Base-by-base conservation (phyloP, 1,140 invertebrate genomes). In the Pygmarrhopalites habei region DNA sequence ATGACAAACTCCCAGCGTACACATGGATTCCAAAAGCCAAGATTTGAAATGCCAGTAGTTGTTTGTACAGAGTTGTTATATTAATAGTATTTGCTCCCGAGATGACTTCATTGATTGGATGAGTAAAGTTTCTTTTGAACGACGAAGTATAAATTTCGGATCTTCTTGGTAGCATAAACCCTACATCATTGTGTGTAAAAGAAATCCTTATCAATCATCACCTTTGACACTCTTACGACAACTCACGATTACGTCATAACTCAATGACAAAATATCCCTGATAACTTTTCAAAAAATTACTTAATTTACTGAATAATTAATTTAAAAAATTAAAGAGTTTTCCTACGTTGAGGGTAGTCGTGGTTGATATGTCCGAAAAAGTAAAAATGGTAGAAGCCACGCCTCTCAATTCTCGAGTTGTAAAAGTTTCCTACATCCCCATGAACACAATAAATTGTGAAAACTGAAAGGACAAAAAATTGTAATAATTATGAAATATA, bases 321-420 rank as follows among this genome's bases (percentile, higher is more conserved):
- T n/a, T n/a, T n/a, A n/a, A n/a, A n/a, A n/a, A n/a, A n/a, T n/a
- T n/a, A n/a, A 12, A 63, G 10, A 57, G 21, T 41, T 14, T 15
- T n/a, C 59, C 52, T 52, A 65, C 64, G 41, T 51, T 59, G 57
- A 5, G 49, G 58, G 28, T 62, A 64, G 14, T 60, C 44, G 15
- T 44, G 44, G 59, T 69, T 61, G 17, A 63, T 47, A 15, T 43
- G 60, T 23, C 67, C 67, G 23, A 43, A 26, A 35, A 69, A 69
- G 46, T 66, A 64, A 44, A 70, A 67, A 19, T 65, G 66, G 56
- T 63, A 70, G n/a, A n/a, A n/a, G n/a, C n/a, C n/a, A n/a, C n/a
- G n/a, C n/a, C n/a, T n/a, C n/a, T n/a, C n/a, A n/a, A n/a, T n/a
- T n/a, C n/a, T n/a, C n/a, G n/a, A n/a, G n/a, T n/a, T n/a, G n/a